phyloP scores from a whole-genome alignment of 2,888 invertebrate species.

The Oligia strigilis region DNA sequence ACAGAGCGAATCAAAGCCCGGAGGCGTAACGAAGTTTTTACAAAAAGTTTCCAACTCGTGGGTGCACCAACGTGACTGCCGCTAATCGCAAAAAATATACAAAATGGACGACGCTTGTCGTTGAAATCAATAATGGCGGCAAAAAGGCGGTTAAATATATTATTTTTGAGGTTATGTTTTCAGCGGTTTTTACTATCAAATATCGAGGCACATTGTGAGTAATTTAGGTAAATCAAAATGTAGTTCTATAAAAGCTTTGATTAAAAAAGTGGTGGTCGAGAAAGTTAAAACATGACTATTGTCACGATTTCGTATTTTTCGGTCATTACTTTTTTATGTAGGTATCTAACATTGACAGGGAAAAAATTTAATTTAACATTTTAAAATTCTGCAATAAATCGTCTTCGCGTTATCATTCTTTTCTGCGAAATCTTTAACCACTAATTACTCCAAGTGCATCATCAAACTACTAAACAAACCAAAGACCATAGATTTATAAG shows the following conservation, averaged over 20 bases:
- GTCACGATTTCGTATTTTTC: slow-evolving; percentile 17
- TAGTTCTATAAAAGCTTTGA: slow-evolving; percentile 4
- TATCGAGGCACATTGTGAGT: background rate
- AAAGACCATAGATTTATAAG: too few relatives aligned
- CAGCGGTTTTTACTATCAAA: slow-evolving; percentile 18
- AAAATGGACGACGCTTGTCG: slow-evolving; percentile 50
- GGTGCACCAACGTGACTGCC: slow-evolving; percentile 65
- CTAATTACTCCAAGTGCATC: background rate
- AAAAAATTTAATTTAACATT: background rate
- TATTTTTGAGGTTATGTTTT: slow-evolving; percentile 48
- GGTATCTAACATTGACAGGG: background rate
- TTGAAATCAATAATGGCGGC: slow-evolving; percentile 63
- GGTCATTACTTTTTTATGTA: background rate
- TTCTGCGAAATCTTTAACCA: background rate
- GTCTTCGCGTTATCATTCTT: background rate
- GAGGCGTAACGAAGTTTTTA: slow-evolving; percentile 57
- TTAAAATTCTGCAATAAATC: background rate
- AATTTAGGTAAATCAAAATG: background rate
- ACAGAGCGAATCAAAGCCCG: slow-evolving; percentile 51
- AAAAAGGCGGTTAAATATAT: slow-evolving; percentile 32
- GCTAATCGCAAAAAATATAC: slow-evolving; percentile 55
- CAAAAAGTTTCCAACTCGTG: slow-evolving; percentile 58
- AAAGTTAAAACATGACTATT: slow-evolving; percentile 27
- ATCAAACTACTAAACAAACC: background rate
- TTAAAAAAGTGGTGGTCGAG: slow-evolving; percentile 2